Conservation (phyloP, 2,888 invertebrate species). For the Athalia circularis region DNA sequence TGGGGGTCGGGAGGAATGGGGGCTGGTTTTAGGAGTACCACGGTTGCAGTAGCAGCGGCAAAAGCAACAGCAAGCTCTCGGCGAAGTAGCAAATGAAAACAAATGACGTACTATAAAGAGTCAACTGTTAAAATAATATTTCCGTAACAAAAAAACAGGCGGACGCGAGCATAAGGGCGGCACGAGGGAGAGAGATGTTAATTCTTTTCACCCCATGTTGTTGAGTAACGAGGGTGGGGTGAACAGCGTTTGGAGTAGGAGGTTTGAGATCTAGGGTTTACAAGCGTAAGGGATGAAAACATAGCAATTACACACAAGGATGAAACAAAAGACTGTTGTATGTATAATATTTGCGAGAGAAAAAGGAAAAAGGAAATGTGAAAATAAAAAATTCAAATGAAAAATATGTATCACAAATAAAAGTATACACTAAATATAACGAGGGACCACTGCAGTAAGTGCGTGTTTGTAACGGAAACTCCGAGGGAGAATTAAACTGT, state of each 20-base stretch:
- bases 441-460: neutral
- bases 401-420: neutral
- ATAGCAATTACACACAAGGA: conserved; percentile 44
- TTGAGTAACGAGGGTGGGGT: conserved; percentile 22
- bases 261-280: conserved; percentile 9
- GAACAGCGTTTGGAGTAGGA: conserved; percentile 12
- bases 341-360: too few relatives aligned
- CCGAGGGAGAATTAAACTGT: too few relatives aligned
- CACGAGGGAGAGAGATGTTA: conserved; percentile 45
- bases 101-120: conserved; percentile 61
- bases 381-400: conserved; percentile 4
- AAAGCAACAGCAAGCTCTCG: neutral
- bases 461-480: too few relatives aligned
- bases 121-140: conserved; percentile 57
- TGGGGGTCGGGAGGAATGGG: neutral
- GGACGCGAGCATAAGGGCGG: conserved; percentile 11
- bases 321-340: conserved; percentile 34
- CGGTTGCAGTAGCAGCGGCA: conserved; percentile 48
- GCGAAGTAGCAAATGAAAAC: conserved; percentile 61
- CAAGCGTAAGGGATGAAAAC: conserved; percentile 42
- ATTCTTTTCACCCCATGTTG: conserved; percentile 48
- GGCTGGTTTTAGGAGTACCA: neutral
- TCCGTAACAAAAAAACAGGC: conserved; percentile 47
- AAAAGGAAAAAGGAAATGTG: neutral
- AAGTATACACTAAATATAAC: neutral